Evolutionary conservation across 2,113 vertebrate species (phyloP).

Genomic region (Henicopernis longicauda): DNA sequence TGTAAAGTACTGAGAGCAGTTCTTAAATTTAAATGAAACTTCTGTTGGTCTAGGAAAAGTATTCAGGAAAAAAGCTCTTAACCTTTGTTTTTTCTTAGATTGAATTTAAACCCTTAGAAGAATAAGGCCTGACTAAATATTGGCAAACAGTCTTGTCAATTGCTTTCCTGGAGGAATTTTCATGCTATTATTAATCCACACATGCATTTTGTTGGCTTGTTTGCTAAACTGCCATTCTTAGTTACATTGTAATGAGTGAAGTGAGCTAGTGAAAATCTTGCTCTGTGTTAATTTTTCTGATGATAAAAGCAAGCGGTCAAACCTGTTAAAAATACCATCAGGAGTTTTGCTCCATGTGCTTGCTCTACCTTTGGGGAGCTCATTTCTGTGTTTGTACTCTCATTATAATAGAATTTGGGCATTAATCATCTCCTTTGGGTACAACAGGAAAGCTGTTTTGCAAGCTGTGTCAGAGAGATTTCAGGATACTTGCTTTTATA

Average conservation of each 20-base stretch:
- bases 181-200: not conserved
- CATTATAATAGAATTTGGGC: not conserved
- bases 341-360: not conserved
- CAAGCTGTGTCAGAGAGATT: not conserved
- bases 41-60: not conserved
- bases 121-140: not conserved
- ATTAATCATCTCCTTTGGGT: not conserved
- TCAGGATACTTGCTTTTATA: not conserved
- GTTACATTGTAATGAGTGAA: not conserved
- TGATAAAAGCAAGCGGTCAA: not conserved
- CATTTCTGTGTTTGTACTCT: fast-evolving
- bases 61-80: not conserved
- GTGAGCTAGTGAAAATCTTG: not conserved
- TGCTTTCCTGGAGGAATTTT: not conserved
- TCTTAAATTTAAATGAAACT: not conserved
- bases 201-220: not conserved
- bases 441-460: not conserved
- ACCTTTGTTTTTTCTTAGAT: not conserved
- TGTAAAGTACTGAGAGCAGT: not conserved
- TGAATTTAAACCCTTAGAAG: not conserved
- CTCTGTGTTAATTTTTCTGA: not conserved
- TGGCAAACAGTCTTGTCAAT: not conserved
- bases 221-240: not conserved
- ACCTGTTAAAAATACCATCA: not conserved
- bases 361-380: not conserved